phyloP scores from a whole-genome alignment of 2,113 vertebrate species.

The Oryzias melastigma region DNA sequence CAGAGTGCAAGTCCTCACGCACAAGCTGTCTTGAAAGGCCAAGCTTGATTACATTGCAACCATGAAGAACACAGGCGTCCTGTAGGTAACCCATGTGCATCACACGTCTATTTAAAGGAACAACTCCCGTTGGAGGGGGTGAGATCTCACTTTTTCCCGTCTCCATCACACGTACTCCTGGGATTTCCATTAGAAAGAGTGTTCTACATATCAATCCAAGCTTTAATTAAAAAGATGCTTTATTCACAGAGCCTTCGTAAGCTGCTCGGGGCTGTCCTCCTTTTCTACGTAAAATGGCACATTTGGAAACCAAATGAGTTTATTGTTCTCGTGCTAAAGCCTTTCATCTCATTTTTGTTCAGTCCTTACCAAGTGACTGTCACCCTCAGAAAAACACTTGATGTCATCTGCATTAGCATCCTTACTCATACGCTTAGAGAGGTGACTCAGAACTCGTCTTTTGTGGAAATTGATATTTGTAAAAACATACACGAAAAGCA shows the following conservation, averaged over 20 bases:
- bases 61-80: conserved; percentile 30
- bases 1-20: conserved; percentile 33
- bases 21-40: conserved; percentile 55
- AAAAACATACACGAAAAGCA: not conserved
- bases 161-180: conserved; percentile 26
- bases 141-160: conserved; percentile 2
- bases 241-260: conserved; percentile 72
- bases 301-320: conserved; percentile 82
- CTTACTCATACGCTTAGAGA: conserved; percentile 68
- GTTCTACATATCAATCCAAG: conserved; percentile 81
- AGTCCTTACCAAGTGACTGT: conserved; percentile 68
- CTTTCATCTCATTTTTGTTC: conserved; percentile 72
- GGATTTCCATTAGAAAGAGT: conserved; percentile 81
- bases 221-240: conserved; percentile 83
- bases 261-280: conserved; percentile 52
- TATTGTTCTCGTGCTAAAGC: conserved; percentile 58
- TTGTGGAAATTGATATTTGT: conserved; percentile 4
- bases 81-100: conserved; percentile 34
- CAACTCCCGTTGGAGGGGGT: not conserved
- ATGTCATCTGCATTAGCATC: conserved; percentile 67
- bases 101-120: conserved; percentile 11
- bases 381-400: conserved; percentile 72
- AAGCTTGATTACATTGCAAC: conserved; percentile 29
- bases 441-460: conserved; percentile 34
- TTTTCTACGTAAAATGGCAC: conserved; percentile 55